Base-by-base conservation (phyloP, 2,888 invertebrate genomes). In the Philonicus albiceps region DNA sequence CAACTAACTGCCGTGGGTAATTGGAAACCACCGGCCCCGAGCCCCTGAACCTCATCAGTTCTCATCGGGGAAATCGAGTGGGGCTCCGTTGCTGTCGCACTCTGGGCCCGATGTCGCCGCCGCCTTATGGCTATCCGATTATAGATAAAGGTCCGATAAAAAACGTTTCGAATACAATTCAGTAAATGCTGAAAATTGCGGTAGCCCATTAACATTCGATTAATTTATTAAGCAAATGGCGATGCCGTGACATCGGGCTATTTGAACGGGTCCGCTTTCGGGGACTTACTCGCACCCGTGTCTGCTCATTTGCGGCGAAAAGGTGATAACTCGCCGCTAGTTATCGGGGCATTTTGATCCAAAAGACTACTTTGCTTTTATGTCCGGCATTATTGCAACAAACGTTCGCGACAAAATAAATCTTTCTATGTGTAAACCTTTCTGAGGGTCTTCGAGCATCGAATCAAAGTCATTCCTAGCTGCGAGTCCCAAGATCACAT, bases 141-240 rank as follows among this genome's bases (percentile, higher is more conserved):
- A 84, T 84, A 84, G 84, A 84, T 84, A 84, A 84, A 73, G 43
- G 73, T 34, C 49, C 37, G 84, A 84, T 84, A 84, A 84, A 84
- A 84, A 83, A 43, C 49, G 19, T 64, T 74, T 84, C 84, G 84
- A 84, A 27, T 84, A 73, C 81, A 49, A 64, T 73, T 84, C 43
- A 49, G 84, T 85, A 49, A 85, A 85, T 75, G 74, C 74, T 75
- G 85, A 85, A 85, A 85, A 85, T 85, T 74, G 85, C 85, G 85
- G 74, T 31, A 34, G 34, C 86, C 86, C 64, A 86, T 86, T 86
- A 86, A 86, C 55, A 78, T 86, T 40, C 86, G 76, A 86, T 86
- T 86, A 86, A 86, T 64, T 86, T 76, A 86, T 76, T 86, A 86
- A 86, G 37, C 75, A 76, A 75, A 85, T 76, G 73, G 84, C 72